These are phyloP conservation scores for Anisognathus igniventris DNA, from an alignment of 2,797 vertebrate species.

Conservation along the genomic window DNA sequence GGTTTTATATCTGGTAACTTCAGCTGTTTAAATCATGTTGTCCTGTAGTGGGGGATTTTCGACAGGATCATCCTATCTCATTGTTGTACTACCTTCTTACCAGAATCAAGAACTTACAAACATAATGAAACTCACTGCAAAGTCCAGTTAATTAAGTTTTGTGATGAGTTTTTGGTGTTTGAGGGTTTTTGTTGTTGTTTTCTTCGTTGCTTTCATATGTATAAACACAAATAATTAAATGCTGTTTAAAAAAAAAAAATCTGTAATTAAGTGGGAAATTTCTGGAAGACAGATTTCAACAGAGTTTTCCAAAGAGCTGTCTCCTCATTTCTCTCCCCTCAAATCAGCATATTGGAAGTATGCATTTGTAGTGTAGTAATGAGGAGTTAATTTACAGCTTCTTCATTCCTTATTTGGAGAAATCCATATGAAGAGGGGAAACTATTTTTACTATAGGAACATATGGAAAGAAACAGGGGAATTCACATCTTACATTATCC, in stretches of 20 bases:
- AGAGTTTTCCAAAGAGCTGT: slow-evolving; percentile 51
- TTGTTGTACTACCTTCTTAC: neutral
- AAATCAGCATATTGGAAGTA: slow-evolving; percentile 44
- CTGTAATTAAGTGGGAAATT: slow-evolving; percentile 37
- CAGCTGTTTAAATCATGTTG: neutral
- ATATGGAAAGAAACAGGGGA: slow-evolving; percentile 60
- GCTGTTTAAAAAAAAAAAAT: neutral
- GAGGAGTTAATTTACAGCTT: slow-evolving; percentile 63
- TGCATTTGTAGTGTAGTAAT: slow-evolving; percentile 56
- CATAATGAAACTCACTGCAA: neutral
- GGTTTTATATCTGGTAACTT: neutral
- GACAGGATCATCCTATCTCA: neutral
- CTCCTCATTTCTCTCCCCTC: neutral
- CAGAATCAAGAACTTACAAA: neutral
- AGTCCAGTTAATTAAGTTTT: neutral
- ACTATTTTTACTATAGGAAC: slow-evolving; percentile 57
- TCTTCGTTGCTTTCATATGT: neutral
- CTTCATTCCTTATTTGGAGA: slow-evolving; percentile 49
- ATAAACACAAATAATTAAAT: neutral
- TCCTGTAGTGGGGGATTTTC: neutral
- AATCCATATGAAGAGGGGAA: slow-evolving; percentile 47
- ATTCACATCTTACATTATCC: neutral
- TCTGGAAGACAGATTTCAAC: slow-evolving; percentile 32
- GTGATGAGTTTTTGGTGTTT: neutral
- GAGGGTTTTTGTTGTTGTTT: neutral